Percentiles rank a stretch among this genome's conserved stretches.
These are phyloP conservation scores for Melolontha melolontha DNA, from an alignment of 2,888 invertebrate genomes.

Conservation along the genomic window DNA sequence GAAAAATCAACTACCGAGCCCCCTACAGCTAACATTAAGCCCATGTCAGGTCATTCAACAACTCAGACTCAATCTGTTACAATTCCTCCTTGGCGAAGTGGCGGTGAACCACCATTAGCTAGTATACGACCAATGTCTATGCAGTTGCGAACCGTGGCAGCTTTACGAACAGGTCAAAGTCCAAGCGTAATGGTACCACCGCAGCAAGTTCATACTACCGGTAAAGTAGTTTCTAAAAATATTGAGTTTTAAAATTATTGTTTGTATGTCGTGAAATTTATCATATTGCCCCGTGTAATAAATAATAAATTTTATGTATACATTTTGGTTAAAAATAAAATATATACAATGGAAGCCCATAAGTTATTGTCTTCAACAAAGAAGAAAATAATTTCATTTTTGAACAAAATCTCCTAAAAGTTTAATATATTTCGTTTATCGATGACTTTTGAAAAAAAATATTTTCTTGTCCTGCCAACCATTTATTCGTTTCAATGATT, in stretches of 20 bases:
- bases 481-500: no score
- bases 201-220: slow-evolving; percentile 64
- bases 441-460: no score
- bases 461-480: no score
- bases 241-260: neutral
- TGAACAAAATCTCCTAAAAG: no score
- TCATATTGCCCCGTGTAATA: no score
- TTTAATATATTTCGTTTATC: no score
- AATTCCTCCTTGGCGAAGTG: slow-evolving; percentile 75
- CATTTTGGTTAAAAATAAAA: no score
- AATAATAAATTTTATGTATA: no score
- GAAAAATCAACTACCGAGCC: slow-evolving; percentile 71
- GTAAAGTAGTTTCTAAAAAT: neutral
- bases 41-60: slow-evolving; percentile 79
- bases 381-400: no score
- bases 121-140: slow-evolving; percentile 93
- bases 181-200: slow-evolving; percentile 68
- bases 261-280: neutral
- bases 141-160: slow-evolving; percentile 73
- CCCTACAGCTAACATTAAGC: slow-evolving; percentile 93
- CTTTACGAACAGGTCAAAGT: slow-evolving; percentile 80
- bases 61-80: slow-evolving; percentile 69
- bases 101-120: slow-evolving; percentile 87
- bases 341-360: no score
- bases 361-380: no score